Conservation (phyloP, 2,113 vertebrate genomes). For the Anser cygnoides region DNA sequence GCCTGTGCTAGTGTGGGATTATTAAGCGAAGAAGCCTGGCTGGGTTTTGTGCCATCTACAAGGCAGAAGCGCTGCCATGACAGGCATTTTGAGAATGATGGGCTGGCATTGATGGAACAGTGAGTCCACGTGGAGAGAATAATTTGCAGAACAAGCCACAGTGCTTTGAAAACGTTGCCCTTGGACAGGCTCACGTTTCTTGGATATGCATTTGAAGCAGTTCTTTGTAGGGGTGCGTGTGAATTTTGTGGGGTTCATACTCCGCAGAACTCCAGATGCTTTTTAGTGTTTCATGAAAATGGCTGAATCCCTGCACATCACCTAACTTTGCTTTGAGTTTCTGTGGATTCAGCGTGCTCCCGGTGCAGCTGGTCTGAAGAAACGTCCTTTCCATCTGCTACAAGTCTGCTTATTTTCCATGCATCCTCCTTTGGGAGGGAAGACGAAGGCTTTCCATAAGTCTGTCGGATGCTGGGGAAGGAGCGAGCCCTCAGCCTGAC, state of each 20-base stretch:
- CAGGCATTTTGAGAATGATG: neutral
- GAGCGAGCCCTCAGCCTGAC: neutral
- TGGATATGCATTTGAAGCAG: neutral
- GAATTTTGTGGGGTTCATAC: fast-evolving
- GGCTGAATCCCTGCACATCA: fast-evolving
- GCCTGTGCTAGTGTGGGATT: neutral
- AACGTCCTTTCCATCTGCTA: neutral
- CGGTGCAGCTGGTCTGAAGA: neutral
- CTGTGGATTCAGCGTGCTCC: neutral
- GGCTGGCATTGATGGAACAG: neutral
- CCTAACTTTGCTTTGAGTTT: neutral
- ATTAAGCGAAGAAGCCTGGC: neutral
- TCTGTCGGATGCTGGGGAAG: fast-evolving
- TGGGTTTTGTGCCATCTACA: neutral
- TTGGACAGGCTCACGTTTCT: neutral
- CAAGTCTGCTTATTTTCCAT: neutral
- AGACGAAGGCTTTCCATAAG: neutral
- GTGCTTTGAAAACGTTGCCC: neutral
- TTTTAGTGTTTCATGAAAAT: neutral
- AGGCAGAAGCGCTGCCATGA: neutral
- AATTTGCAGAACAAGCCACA: neutral
- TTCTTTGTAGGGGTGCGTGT: neutral
- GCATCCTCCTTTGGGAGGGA: fast-evolving
- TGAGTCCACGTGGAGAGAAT: neutral
- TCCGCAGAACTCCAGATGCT: neutral